A percentile compares a stretch with the other conserved stretches of the same genome.
phyloP scores from a whole-genome alignment of 1,140 invertebrate species.

The Diorhabda sublineata region DNA sequence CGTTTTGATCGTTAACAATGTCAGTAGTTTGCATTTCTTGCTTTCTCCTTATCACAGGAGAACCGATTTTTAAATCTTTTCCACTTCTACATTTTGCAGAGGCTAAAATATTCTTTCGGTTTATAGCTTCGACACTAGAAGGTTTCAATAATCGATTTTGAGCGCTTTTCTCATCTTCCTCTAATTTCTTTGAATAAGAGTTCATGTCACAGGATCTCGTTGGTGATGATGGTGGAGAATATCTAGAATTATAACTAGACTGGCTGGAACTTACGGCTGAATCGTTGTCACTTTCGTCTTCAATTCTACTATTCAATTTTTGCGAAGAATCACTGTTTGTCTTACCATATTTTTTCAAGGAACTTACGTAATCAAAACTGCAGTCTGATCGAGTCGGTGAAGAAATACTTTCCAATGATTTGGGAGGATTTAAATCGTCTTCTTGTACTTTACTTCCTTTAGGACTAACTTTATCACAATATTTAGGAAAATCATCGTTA shows the following conservation, averaged over 20 bases:
- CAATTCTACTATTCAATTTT: constrained; percentile 38
- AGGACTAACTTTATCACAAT: constrained; percentile 21
- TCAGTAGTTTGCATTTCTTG: constrained; percentile 41
- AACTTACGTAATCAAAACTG: constrained; percentile 51
- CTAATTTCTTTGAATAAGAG: constrained; percentile 49
- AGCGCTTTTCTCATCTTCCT: constrained; percentile 55
- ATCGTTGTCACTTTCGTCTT: constrained; percentile 78
- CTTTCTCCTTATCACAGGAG: constrained; percentile 63
- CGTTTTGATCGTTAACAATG: neutral
- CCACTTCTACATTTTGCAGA: constrained; percentile 80
- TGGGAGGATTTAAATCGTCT: constrained; percentile 47
- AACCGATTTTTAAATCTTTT: constrained; percentile 62
- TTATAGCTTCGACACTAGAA: constrained; percentile 74
- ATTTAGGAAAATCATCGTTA: constrained; percentile 23
- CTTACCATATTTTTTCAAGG: constrained; percentile 32
- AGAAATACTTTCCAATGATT: constrained; percentile 58
- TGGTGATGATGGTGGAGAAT: constrained; percentile 59
- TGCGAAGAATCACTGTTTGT: constrained; percentile 5
- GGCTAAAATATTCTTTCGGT: constrained; percentile 81
- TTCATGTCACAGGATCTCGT: constrained; percentile 29
- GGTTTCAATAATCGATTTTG: constrained; percentile 64
- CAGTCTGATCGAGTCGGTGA: constrained; percentile 55
- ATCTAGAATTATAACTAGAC: constrained; percentile 65
- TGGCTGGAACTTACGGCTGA: constrained; percentile 77
- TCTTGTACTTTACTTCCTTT: constrained; percentile 20